phyloP scores from a whole-genome alignment of 2,797 vertebrate species.

The Acomys russatus region DNA sequence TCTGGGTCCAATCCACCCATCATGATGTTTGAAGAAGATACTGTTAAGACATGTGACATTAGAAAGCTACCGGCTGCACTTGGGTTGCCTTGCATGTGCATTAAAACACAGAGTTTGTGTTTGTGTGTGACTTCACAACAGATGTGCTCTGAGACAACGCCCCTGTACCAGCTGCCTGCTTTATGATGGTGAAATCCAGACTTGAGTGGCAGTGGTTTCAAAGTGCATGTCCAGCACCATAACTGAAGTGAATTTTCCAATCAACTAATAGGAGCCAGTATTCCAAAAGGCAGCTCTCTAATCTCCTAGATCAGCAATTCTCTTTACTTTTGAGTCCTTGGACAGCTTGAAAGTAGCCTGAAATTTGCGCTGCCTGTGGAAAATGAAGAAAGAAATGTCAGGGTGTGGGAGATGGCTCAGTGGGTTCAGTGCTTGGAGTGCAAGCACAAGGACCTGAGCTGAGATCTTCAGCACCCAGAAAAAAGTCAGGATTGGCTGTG shows the following conservation, averaged over 20 bases:
- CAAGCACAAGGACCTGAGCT: neutral
- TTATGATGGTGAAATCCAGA: constrained; percentile 8
- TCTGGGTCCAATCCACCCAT: too few relatives aligned
- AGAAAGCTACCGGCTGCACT: neutral
- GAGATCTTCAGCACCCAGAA: neutral
- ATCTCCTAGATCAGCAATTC: neutral
- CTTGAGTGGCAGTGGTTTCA: constrained; percentile 20
- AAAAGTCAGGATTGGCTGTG: neutral
- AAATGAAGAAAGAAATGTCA: neutral
- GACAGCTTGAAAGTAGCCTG: neutral
- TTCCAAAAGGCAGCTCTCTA: neutral
- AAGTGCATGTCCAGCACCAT: neutral
- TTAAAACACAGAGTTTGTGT: neutral
- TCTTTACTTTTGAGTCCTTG: neutral
- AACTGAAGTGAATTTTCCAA: constrained; percentile 41
- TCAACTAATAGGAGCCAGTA: neutral
- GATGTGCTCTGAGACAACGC: neutral
- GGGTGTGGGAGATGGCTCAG: neutral
- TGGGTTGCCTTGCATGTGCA: constrained; percentile 2
- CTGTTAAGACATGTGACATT: neutral
- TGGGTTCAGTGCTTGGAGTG: neutral
- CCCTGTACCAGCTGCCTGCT: neutral
- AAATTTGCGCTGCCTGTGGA: neutral
- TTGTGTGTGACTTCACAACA: neutral
- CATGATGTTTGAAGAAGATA: too few relatives aligned